Conservation (phyloP, 2,888 invertebrate genomes). For the Netelia melanura region DNA sequence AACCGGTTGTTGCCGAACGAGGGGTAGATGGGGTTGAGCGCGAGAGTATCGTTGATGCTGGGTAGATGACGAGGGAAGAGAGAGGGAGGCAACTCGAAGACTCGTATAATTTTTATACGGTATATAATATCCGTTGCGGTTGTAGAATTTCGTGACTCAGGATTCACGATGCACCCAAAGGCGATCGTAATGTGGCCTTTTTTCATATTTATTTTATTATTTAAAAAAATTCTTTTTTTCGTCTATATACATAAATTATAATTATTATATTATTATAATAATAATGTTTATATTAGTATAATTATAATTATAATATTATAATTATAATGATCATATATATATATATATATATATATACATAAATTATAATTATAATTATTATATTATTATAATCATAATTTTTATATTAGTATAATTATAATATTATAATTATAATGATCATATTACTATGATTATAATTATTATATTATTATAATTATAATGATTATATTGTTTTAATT, state of each 20-base stretch:
- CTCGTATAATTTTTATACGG: constrained; percentile 55
- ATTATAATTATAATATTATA: no score
- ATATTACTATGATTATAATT: no score
- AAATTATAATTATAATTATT: background rate
- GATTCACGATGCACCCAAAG: constrained; percentile 64
- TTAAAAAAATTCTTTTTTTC: background rate
- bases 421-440: no score
- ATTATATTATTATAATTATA: no score
- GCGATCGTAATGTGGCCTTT: constrained; percentile 49
- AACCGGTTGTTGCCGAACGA: constrained; percentile 53
- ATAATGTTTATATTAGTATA: no score
- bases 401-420: no score
- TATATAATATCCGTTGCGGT: constrained; percentile 58
- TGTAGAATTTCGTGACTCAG: constrained; percentile 64
- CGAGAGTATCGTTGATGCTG: no score
- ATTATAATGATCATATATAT: background rate
- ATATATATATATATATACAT: background rate
- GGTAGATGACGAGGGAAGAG: background rate
- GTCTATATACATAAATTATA: no score
- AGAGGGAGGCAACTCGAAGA: background rate
- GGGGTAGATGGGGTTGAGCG: no score
- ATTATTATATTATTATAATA: no score
- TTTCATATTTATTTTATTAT: background rate
- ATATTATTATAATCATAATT: constrained; percentile 8
- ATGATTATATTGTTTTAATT: no score